phyloP scores from a whole-genome alignment of 2,113 vertebrate genomes.

The Oryzias melastigma region DNA sequence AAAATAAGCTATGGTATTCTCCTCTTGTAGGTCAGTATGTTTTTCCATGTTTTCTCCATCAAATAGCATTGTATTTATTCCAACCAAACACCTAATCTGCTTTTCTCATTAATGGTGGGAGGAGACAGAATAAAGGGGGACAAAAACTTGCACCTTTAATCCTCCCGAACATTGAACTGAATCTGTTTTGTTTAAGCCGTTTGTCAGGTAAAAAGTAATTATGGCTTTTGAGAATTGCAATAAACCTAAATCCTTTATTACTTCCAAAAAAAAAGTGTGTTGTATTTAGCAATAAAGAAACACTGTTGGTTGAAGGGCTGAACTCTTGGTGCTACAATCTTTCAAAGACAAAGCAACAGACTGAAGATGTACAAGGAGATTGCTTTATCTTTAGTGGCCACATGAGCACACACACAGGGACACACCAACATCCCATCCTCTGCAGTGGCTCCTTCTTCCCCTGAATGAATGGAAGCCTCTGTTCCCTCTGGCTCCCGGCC shows the following conservation, averaged over 20 bases:
- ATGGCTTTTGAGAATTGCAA: not conserved
- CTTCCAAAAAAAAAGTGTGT: not conserved
- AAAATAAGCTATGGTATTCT: not conserved
- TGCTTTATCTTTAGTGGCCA: slow-evolving; percentile 28
- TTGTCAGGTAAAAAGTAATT: not conserved
- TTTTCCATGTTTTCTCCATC: not conserved
- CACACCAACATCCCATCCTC: slow-evolving; percentile 27
- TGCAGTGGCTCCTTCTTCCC: slow-evolving; percentile 47
- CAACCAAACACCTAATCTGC: not conserved
- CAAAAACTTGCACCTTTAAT: not conserved
- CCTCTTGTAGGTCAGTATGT: not conserved
- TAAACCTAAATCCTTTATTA: not conserved
- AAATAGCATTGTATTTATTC: not conserved
- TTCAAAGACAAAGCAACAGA: slow-evolving; percentile 9
- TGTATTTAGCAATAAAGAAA: not conserved
- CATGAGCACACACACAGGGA: slow-evolving; percentile 30
- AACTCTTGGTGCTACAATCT: slow-evolving; percentile 6
- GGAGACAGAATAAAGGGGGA: not conserved
- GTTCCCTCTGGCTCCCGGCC: slow-evolving; percentile 81
- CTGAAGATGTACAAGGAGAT: slow-evolving; percentile 45
- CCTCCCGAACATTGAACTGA: not conserved
- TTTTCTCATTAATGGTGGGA: not conserved
- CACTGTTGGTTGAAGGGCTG: not conserved
- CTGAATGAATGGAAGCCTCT: slow-evolving; percentile 66
- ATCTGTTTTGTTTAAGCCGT: not conserved